Evolutionary conservation across 2,113 vertebrate species (phyloP).

Genomic region (Mustelus asterias): DNA sequence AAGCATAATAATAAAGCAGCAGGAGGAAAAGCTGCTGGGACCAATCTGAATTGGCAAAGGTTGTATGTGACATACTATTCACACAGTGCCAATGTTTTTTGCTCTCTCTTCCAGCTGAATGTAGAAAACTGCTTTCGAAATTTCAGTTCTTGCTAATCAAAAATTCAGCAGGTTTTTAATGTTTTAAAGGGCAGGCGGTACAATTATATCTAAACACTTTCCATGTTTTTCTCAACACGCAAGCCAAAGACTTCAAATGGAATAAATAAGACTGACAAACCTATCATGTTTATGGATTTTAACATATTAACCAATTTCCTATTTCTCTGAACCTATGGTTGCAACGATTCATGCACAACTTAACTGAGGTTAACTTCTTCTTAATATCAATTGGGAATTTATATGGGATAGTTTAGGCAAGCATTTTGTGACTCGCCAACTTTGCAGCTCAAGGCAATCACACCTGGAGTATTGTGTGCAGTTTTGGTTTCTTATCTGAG

Average conservation of each 20-base stretch:
- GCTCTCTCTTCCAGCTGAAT: neutral
- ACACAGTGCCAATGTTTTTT: neutral
- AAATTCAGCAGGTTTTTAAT: neutral
- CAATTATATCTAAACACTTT: neutral
- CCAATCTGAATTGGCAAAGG: neutral
- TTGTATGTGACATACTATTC: neutral
- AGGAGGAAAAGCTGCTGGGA: neutral
- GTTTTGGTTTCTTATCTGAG: too few species aligned
- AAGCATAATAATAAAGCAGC: neutral
- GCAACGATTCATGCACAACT: neutral
- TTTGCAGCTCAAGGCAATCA: too few species aligned
- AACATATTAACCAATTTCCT: neutral
- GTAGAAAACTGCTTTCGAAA: neutral
- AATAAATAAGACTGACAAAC: neutral
- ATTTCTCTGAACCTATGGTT: neutral
- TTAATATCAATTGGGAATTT: neutral
- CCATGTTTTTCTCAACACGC: neutral
- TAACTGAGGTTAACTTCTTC: neutral
- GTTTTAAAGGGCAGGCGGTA: neutral
- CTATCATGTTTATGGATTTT: neutral
- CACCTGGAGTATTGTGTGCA: too few species aligned
- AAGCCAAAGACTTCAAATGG: neutral
- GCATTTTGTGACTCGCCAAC: too few species aligned
- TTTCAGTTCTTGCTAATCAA: neutral
- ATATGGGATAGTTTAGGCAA: neutral